A percentile compares a stretch with the other conserved stretches of the same genome.
Conservation (phyloP, 2,888 invertebrate species). For the Stenchaetothrips biformis region DNA sequence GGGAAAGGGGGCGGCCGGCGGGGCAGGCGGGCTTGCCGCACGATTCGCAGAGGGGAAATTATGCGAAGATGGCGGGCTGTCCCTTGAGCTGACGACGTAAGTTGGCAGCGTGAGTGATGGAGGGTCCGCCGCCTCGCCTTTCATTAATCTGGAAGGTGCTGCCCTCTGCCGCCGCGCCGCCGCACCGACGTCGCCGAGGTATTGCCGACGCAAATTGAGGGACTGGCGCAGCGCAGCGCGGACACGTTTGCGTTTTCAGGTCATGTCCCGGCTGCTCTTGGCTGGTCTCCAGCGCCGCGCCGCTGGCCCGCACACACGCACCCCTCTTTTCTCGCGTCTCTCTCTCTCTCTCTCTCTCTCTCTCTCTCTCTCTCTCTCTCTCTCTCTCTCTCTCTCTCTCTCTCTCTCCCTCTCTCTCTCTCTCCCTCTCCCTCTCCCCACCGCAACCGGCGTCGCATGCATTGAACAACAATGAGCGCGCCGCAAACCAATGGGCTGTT, state of each 20-base stretch:
- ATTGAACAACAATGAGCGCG: no score
- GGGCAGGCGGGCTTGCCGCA: no score
- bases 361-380: conserved; percentile 33
- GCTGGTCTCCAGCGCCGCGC: not conserved
- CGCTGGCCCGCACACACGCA: not conserved
- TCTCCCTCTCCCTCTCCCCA: conserved; percentile 26
- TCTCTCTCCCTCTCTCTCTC: conserved; percentile 31
- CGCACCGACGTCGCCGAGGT: not conserved
- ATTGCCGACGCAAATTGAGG: conserved; percentile 23
- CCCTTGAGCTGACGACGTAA: conserved; percentile 20
- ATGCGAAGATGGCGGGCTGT: conserved; percentile 15
- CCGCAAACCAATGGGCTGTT: no score
- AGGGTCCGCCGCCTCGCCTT: not conserved
- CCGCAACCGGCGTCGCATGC: no score
- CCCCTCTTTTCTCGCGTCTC: not conserved
- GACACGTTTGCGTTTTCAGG: not conserved
- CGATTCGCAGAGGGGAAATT: conserved; percentile 23
- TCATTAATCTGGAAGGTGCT: conserved; percentile 15
- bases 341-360: not conserved
- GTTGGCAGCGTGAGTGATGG: conserved; percentile 22
- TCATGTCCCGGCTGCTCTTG: conserved; percentile 15
- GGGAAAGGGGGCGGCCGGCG: not conserved
- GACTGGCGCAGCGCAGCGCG: not conserved
- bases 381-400: not conserved
- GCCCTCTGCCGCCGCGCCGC: not conserved